Conservation (phyloP, 2,113 vertebrate genomes). For the Chloropsis hardwickii region DNA sequence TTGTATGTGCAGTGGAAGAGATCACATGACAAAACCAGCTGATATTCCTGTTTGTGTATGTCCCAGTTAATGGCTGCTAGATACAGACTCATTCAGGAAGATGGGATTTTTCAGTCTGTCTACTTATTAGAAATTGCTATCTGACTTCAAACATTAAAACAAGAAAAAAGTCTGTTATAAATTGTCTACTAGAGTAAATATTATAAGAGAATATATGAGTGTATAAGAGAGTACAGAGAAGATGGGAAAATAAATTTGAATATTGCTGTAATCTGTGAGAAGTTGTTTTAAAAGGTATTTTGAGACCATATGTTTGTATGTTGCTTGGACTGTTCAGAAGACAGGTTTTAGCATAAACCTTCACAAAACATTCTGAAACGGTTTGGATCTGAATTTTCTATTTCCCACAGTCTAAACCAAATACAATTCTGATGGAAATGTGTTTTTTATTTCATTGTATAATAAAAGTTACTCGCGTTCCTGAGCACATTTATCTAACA, state of each 20-base stretch:
- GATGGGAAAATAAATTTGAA: background rate
- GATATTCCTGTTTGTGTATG: conserved; percentile 71
- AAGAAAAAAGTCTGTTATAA: background rate
- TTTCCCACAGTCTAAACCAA: background rate
- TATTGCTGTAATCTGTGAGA: background rate
- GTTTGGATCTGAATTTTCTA: background rate
- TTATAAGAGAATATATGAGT: background rate
- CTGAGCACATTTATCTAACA: background rate
- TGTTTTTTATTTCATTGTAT: background rate
- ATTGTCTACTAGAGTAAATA: background rate
- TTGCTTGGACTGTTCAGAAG: background rate
- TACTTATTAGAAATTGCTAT: conserved; percentile 14
- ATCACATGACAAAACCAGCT: conserved; percentile 73
- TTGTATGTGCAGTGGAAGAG: conserved; percentile 79
- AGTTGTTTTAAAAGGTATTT: background rate
- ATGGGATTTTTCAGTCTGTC: background rate
- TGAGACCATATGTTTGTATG: background rate
- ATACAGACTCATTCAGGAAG: conserved; percentile 2
- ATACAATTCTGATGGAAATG: background rate
- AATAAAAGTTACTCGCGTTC: background rate
- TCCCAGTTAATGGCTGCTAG: conserved; percentile 50
- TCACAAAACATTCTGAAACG: background rate
- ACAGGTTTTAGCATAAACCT: background rate
- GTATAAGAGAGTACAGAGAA: background rate
- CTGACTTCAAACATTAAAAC: background rate